A percentile compares a stretch with the other conserved stretches of the same genome.
Evolutionary conservation across 1,140 invertebrate genomes (phyloP).

Genomic region (Panagrolaimus sp.): DNA sequence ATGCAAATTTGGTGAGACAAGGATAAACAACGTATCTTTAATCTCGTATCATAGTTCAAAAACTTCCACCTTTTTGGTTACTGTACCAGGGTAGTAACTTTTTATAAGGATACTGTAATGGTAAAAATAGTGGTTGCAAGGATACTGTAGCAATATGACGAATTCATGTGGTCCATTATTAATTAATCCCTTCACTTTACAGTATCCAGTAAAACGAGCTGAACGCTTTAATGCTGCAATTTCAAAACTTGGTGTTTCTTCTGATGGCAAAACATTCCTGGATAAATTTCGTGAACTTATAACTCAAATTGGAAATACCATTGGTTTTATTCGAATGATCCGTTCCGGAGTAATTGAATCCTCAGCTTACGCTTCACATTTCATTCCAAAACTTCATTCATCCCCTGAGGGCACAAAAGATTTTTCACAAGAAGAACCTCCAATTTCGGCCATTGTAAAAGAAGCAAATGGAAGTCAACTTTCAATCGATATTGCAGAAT

Average conservation of each 20-base stretch:
- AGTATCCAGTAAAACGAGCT: conserved; percentile 77
- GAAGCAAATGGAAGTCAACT: conserved; percentile 68
- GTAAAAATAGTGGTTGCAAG: no score
- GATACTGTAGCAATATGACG: no score
- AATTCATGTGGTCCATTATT: no score
- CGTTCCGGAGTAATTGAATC: conserved; percentile 86
- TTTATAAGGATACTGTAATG: no score
- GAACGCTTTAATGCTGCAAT: conserved; percentile 91
- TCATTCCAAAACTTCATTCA: conserved; percentile 13
- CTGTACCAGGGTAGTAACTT: no score
- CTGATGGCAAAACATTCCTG: conserved; percentile 75
- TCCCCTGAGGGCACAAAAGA: background rate
- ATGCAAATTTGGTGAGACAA: no score
- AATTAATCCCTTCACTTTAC: no score
- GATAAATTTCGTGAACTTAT: conserved; percentile 78
- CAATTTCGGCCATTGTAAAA: conserved; percentile 29
- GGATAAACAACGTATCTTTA: no score
- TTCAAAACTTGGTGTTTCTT: conserved; percentile 75
- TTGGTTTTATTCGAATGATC: conserved; percentile 90
- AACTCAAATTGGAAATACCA: conserved; percentile 73
- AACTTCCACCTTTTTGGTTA: no score
- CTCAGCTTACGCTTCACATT: conserved; percentile 71
- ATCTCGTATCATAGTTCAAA: no score
- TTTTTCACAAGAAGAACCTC: background rate
- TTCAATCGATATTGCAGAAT: conserved; percentile 79